Evolutionary conservation across 2,888 invertebrate species (phyloP).

Genomic region (Quadriops clusia): DNA sequence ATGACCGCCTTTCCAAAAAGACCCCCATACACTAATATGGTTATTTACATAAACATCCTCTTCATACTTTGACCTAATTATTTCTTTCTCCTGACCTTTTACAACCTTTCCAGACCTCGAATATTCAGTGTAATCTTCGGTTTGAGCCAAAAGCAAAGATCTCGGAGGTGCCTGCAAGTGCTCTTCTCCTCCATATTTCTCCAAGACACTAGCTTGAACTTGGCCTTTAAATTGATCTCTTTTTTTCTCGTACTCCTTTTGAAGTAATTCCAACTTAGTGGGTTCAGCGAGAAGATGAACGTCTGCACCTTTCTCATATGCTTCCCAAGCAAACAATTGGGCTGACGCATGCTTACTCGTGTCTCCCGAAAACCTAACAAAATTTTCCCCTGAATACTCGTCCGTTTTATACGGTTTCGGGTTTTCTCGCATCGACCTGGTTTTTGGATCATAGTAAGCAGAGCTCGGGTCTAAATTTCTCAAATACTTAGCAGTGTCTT

Average conservation of each 20-base stretch:
- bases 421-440: constrained; percentile 90
- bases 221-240: constrained; percentile 81
- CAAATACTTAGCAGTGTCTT: constrained; percentile 98
- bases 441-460: constrained; percentile 98
- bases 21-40: constrained; percentile 92
- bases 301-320: constrained; percentile 83
- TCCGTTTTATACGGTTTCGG: constrained; percentile 32
- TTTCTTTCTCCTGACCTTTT: constrained; percentile 78
- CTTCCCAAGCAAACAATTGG: constrained; percentile 97
- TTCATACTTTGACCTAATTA: constrained; percentile 79
- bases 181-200: constrained; percentile 91
- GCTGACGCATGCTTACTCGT: constrained; percentile 81
- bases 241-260: constrained; percentile 80
- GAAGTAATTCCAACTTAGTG: constrained; percentile 86
- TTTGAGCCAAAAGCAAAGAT: constrained; percentile 84
- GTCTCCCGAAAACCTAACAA: constrained; percentile 88
- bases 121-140: constrained; percentile 92
- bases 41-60: constrained; percentile 89
- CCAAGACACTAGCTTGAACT: constrained; percentile 73
- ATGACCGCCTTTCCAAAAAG: constrained; percentile 80
- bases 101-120: constrained; percentile 82
- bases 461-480: constrained; percentile 94
- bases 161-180: constrained; percentile 80
- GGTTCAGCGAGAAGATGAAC: constrained; percentile 95
- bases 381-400: constrained; percentile 83